These are phyloP conservation scores for Coptodon bakossiorum DNA, from an alignment of 2,113 vertebrate genomes.

Conservation along the genomic window DNA sequence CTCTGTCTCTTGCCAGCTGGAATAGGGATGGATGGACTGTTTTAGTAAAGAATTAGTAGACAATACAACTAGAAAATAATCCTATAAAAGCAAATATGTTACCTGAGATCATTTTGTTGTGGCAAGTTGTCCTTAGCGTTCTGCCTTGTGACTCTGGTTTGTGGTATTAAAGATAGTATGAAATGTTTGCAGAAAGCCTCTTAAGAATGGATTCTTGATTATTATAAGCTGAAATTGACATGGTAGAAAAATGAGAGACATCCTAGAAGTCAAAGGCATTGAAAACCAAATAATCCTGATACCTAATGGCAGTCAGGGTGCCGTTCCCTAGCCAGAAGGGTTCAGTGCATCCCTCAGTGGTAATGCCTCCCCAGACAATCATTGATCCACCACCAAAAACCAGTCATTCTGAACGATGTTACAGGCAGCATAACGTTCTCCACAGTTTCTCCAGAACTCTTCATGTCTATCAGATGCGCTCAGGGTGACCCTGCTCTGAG, in stretches of 20 bases:
- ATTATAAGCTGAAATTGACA: not conserved
- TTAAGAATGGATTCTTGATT: slow-evolving; percentile 17
- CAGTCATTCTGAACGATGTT: not conserved
- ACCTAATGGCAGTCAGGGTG: not conserved
- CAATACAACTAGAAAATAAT: not conserved
- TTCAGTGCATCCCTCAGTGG: not conserved
- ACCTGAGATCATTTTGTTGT: not conserved
- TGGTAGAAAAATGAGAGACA: not conserved
- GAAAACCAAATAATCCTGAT: not conserved
- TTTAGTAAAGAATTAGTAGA: not conserved
- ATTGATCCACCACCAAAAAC: not conserved
- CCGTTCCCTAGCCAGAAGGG: not conserved
- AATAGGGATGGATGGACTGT: not conserved
- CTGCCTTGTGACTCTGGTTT: not conserved
- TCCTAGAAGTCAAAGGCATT: not conserved
- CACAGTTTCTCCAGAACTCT: not conserved
- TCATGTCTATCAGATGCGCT: not conserved
- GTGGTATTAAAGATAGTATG: slow-evolving; percentile 1
- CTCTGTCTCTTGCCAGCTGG: not conserved
- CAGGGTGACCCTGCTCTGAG: not conserved
- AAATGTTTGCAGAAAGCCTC: slow-evolving; percentile 22
- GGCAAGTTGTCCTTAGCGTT: not conserved
- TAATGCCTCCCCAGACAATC: not conserved
- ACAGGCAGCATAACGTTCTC: not conserved
- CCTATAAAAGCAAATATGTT: not conserved